Percentiles rank a stretch among this genome's conserved stretches.
These are phyloP conservation scores for Aphis gossypii DNA, from an alignment of 1,140 invertebrate genomes.

Conservation along the genomic window DNA sequence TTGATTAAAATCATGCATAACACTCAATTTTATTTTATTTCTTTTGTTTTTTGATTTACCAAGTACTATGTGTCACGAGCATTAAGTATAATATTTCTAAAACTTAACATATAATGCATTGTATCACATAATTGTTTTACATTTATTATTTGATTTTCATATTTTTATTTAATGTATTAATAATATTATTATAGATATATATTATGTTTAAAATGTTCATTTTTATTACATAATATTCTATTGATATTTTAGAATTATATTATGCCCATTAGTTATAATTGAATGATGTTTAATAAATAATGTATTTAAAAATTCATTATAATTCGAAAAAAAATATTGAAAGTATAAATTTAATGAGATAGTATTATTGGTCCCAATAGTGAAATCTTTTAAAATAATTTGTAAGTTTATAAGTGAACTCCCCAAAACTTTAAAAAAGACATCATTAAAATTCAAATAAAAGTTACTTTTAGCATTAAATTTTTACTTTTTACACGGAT, in stretches of 20 bases:
- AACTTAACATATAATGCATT: not conserved
- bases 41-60: not conserved
- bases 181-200: not conserved
- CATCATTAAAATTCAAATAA: not conserved
- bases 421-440: constrained; percentile 4
- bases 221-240: not conserved
- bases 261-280: not conserved
- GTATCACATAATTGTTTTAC: not conserved
- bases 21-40: not conserved
- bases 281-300: not conserved
- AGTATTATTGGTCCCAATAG: not conserved
- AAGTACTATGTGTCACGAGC: not conserved
- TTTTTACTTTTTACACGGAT: not conserved
- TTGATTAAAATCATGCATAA: not conserved
- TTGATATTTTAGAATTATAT: not conserved
- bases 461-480: not conserved
- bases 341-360: not conserved
- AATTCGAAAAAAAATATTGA: not conserved
- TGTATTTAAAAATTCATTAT: not conserved
- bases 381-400: constrained; percentile 9
- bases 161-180: not conserved
- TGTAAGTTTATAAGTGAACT: not conserved
- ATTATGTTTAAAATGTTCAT: not conserved
- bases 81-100: not conserved
- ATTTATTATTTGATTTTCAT: not conserved